Conservation (phyloP, 2,113 vertebrate genomes). For the Spea bombifrons region DNA sequence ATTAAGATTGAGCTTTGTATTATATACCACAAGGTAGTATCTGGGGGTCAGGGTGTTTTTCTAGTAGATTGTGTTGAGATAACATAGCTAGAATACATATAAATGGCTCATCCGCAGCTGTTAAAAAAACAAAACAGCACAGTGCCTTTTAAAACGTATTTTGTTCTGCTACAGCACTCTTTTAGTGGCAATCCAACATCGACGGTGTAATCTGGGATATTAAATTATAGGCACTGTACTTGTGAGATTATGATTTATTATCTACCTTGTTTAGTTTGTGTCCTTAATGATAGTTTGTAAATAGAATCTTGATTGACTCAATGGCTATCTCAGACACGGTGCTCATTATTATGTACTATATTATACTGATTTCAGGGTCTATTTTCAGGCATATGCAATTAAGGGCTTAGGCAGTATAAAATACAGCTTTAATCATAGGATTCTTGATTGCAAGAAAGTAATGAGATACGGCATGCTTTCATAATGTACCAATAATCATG, state of each 20-base stretch:
- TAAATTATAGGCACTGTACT: slow-evolving; percentile 22
- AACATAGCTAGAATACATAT: too few relatives aligned
- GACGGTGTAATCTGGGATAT: not conserved
- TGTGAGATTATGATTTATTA: slow-evolving; percentile 1
- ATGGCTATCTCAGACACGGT: slow-evolving; percentile 32
- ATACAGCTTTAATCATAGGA: slow-evolving; percentile 54
- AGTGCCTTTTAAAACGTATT: too few relatives aligned
- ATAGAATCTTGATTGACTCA: slow-evolving; percentile 31
- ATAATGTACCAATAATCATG: not conserved
- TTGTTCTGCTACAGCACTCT: too few relatives aligned
- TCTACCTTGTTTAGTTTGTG: slow-evolving; percentile 15
- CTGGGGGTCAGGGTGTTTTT: too few relatives aligned
- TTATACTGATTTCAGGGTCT: slow-evolving; percentile 52
- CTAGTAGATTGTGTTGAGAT: too few relatives aligned
- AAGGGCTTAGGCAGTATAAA: slow-evolving; percentile 54
- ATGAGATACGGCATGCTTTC: slow-evolving; percentile 36
- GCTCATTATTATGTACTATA: slow-evolving; percentile 33
- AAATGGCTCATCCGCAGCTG: too few relatives aligned
- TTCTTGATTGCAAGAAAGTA: slow-evolving; percentile 49
- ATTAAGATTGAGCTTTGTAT: too few relatives aligned
- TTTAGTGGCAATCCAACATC: not conserved
- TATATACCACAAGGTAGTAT: too few relatives aligned
- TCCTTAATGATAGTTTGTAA: slow-evolving; percentile 44
- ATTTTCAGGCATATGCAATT: slow-evolving; percentile 59
- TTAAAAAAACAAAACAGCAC: too few relatives aligned